Evolutionary conservation across 2,888 invertebrate species (phyloP).

Genomic region (Crossocerus cetratus): DNA sequence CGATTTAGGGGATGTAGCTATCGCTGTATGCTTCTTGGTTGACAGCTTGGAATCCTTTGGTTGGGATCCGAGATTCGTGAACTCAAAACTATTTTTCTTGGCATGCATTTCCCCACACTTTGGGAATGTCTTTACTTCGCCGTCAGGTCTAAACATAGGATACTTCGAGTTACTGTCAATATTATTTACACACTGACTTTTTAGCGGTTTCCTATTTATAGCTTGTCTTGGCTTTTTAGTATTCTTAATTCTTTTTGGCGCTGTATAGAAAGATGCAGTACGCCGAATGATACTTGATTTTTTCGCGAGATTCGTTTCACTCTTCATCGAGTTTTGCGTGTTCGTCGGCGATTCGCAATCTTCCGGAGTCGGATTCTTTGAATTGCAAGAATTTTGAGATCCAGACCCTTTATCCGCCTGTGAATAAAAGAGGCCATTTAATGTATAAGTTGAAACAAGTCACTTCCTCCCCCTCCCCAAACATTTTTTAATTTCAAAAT

Average conservation of each 20-base stretch:
- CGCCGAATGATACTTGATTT: constrained; percentile 64
- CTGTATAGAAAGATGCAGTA: constrained; percentile 63
- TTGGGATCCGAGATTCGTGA: constrained; percentile 10
- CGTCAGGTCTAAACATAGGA: constrained; percentile 33
- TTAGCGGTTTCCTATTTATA: constrained; percentile 59
- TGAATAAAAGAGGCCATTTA: constrained; percentile 56
- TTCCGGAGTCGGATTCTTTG: constrained; percentile 58
- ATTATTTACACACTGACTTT: constrained; percentile 54
- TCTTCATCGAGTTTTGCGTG: constrained; percentile 51
- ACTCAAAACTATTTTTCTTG: constrained; percentile 21
- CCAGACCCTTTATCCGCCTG: constrained; percentile 58
- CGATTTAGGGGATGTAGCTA: constrained; percentile 26
- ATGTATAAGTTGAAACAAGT: background rate
- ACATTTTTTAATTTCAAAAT: background rate
- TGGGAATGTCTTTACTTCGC: constrained; percentile 44
- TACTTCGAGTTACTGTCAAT: constrained; percentile 41
- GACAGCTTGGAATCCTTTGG: constrained; percentile 12
- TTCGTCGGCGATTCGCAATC: constrained; percentile 42
- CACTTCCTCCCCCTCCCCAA: background rate
- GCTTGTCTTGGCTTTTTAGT: constrained; percentile 62
- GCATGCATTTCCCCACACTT: constrained; percentile 40
- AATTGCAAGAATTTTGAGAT: constrained; percentile 52
- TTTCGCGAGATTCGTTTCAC: constrained; percentile 53
- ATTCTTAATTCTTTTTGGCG: constrained; percentile 66
- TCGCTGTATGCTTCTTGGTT: constrained; percentile 28